A percentile compares a stretch with the other conserved stretches of the same genome.
phyloP scores from a whole-genome alignment of 2,797 vertebrate genomes.

The Myripristis jacobus region DNA sequence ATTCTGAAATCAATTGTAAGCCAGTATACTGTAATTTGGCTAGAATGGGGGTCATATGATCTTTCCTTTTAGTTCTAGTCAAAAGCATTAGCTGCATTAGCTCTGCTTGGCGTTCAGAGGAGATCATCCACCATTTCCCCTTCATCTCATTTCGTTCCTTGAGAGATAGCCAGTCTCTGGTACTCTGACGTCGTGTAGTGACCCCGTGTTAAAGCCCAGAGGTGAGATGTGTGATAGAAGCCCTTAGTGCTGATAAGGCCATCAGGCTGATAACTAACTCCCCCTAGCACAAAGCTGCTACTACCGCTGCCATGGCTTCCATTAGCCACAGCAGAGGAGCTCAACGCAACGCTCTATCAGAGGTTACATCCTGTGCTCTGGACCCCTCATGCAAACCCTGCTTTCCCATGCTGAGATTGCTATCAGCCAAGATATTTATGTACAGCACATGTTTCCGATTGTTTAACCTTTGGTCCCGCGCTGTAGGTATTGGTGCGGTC shows the following conservation, averaged over 20 bases:
- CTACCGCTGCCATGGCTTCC: constrained; percentile 62
- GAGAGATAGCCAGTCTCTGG: constrained; percentile 58
- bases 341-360: constrained; percentile 61
- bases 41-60: background rate
- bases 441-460: constrained; percentile 80
- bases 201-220: constrained; percentile 76
- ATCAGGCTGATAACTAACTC: constrained; percentile 72
- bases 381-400: constrained; percentile 68
- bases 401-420: constrained; percentile 64
- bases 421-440: constrained; percentile 78
- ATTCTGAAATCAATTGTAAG: constrained; percentile 1
- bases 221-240: constrained; percentile 79
- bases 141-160: constrained; percentile 43
- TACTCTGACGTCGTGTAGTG: constrained; percentile 51
- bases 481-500: constrained; percentile 66
- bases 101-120: constrained; percentile 14
- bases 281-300: constrained; percentile 63
- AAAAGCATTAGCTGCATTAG: constrained; percentile 26
- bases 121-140: constrained; percentile 27
- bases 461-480: constrained; percentile 81
- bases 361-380: constrained; percentile 72
- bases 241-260: constrained; percentile 77
- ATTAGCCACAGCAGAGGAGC: constrained; percentile 66
- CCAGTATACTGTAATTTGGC: background rate
- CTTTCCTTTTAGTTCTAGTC: background rate